These are phyloP conservation scores for Doris montereyensis DNA, from an alignment of 2,888 invertebrate genomes.

Conservation along the genomic window DNA sequence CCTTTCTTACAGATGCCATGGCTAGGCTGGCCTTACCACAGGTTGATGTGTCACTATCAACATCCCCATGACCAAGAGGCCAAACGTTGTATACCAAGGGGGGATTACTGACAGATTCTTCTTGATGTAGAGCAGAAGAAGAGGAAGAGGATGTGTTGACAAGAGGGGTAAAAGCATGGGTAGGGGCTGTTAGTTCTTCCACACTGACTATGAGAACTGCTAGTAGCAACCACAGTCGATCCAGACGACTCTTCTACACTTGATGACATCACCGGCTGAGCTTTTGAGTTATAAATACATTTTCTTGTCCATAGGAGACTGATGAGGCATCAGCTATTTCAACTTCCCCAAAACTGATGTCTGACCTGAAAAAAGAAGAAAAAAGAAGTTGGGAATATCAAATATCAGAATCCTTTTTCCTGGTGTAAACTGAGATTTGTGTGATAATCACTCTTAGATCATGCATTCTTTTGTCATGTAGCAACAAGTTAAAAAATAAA, in stretches of 20 bases:
- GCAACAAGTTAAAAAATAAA: too few species aligned
- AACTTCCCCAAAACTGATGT: slow-evolving; percentile 47
- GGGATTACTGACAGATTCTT: slow-evolving; percentile 21
- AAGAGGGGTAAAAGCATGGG: slow-evolving; percentile 5
- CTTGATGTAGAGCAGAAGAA: slow-evolving; percentile 49
- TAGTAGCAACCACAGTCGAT: slow-evolving; percentile 23
- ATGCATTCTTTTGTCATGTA: too few species aligned
- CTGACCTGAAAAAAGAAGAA: slow-evolving; percentile 32
- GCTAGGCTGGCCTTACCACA: too few species aligned
- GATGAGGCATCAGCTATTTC: slow-evolving; percentile 34
- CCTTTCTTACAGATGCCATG: too few species aligned
- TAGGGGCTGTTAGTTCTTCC: slow-evolving; percentile 34
- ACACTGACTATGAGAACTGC: slow-evolving; percentile 5
- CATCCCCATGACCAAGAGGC: slow-evolving; percentile 33
- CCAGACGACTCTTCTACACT: slow-evolving; percentile 36
- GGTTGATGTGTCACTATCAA: slow-evolving; percentile 43
- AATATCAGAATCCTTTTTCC: too few species aligned
- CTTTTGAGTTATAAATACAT: slow-evolving; percentile 10
- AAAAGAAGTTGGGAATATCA: too few species aligned
- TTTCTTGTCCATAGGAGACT: slow-evolving; percentile 22
- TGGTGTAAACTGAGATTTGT: too few species aligned
- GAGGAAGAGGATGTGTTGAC: slow-evolving; percentile 30
- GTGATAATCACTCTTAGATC: too few species aligned
- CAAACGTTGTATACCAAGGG: slow-evolving; percentile 36
- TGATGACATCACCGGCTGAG: neutral